Conservation (phyloP, 2,797 vertebrate genomes). For the Sebastes hubbsi region DNA sequence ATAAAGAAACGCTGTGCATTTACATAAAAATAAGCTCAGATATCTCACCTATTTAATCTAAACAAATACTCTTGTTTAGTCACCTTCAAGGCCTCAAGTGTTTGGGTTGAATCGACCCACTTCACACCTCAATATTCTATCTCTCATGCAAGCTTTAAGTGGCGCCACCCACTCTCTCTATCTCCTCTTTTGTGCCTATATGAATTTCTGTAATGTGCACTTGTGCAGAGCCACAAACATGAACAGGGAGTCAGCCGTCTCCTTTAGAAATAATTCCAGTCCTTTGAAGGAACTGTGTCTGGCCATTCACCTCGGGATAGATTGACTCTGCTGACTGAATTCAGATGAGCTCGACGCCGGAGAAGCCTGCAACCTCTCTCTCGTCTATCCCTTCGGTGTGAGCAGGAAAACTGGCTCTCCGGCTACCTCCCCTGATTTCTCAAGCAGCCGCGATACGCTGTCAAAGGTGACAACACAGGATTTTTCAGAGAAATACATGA, state of each 20-base stretch:
- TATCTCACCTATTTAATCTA: neutral
- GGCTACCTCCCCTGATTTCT: conserved; percentile 29
- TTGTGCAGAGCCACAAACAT: conserved; percentile 44
- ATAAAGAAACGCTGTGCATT: neutral
- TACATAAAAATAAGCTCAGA: neutral
- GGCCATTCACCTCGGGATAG: conserved; percentile 74
- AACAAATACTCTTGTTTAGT: conserved; percentile 18
- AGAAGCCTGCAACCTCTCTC: conserved; percentile 25
- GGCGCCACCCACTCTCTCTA: conserved; percentile 4
- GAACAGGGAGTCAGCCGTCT: conserved; percentile 48
- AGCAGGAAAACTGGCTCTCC: conserved; percentile 9
- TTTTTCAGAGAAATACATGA: conserved; percentile 40
- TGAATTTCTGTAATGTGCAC: conserved; percentile 51
- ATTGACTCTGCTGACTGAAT: conserved; percentile 78
- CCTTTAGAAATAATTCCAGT: conserved; percentile 70
- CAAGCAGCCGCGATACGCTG: conserved; percentile 20
- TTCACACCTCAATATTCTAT: conserved; percentile 26
- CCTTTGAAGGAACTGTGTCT: conserved; percentile 66
- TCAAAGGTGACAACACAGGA: conserved; percentile 36
- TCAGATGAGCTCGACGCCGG: conserved; percentile 73
- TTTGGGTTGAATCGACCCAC: conserved; percentile 19
- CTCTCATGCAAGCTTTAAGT: conserved; percentile 23
- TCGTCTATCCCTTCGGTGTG: neutral
- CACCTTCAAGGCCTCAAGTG: neutral
- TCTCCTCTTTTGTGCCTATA: conserved; percentile 25